Base-by-base conservation (phyloP, 2,113 vertebrate species). In the Tupaia chinensis region DNA sequence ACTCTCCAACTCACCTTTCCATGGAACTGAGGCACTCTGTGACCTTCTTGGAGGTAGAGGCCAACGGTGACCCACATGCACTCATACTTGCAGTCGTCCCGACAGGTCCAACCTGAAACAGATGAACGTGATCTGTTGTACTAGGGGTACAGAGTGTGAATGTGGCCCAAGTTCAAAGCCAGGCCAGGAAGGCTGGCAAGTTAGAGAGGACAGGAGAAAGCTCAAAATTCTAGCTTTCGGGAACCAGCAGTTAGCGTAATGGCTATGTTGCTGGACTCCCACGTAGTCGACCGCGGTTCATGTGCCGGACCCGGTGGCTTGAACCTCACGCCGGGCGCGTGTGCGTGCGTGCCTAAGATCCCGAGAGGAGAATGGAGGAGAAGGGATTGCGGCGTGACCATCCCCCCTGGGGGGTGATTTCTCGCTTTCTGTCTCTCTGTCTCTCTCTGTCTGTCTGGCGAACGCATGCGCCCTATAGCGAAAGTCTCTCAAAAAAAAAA, bases 11-110 rank as follows among this genome's bases (percentile, higher is more conserved):
- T 93, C 65, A 99, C 99, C 99, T 99, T 99, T 85, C 99, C 99
- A 0, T 99, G 99, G 98, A 99, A 99, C 97, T 99, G 99, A 20
- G 99, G 99, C 82, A 99, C 98, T 29, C 95, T 97, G 98, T 99
- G 99, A 5, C 99, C 99, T 68, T 99, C 99, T 10, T 98, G 99
- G 94, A 99, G 98, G 97, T 99, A 99, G 29, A 99, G 98, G 53
- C 98, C 99, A 94, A 99, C 99, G 0, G 99, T 99, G 95, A 99
- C 96, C 99, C 99, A 99, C 99, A 99, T 99, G 97, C 99, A 99
- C 96, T 99, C 98, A 93, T 99, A 99, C 66, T 98, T 98, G 97
- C 99, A 99, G 97, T 99, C 99, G 0, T 99, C 99, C 0, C 98
- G 98, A 97, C 99, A 99, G 9, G 98, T 99, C 99, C 99, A 99